These are phyloP conservation scores for Hydra vulgaris DNA, from an alignment of 30 jellyfish, hydroid and myxozoan species.

Conservation along the genomic window DNA sequence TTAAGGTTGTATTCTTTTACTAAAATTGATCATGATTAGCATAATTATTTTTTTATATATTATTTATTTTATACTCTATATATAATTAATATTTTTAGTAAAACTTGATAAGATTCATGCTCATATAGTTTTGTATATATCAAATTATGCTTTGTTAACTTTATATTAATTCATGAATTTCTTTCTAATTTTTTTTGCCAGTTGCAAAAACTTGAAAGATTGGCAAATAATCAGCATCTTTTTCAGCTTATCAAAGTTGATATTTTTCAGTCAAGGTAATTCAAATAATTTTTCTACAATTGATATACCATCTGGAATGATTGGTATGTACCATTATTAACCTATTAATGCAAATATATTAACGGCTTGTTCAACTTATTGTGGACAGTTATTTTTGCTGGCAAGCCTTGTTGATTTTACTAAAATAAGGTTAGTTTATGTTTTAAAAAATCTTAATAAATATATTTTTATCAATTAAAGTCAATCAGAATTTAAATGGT, in stretches of 20 bases:
- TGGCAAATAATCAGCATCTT: slow-evolving; percentile 2
- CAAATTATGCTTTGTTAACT: too few species aligned
- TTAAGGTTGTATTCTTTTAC: too few species aligned
- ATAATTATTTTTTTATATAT: too few species aligned
- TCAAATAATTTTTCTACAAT: slow-evolving; percentile 64
- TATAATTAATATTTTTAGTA: too few species aligned
- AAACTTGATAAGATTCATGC: too few species aligned
- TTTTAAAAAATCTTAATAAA: too few species aligned
- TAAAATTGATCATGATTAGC: too few species aligned
- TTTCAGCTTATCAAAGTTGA: slow-evolving; percentile 30
- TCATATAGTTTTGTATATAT: too few species aligned
- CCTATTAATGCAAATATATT: slow-evolving; percentile 36
- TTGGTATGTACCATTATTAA: slow-evolving; percentile 35
- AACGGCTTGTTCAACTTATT: slow-evolving; percentile 36
- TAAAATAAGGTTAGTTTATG: slow-evolving; percentile 1
- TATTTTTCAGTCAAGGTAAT: slow-evolving; percentile 60
- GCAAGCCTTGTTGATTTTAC: slow-evolving; percentile 1
- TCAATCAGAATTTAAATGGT: too few species aligned
- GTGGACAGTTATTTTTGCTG: slow-evolving; percentile 40
- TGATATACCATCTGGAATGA: slow-evolving; percentile 62
- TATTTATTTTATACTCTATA: too few species aligned
- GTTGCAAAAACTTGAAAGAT: not conserved
- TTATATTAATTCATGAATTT: too few species aligned
- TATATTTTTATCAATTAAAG: too few species aligned
- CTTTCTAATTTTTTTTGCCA: not conserved